Conservation (phyloP, 2,797 vertebrate species). For the Sparus aurata region DNA sequence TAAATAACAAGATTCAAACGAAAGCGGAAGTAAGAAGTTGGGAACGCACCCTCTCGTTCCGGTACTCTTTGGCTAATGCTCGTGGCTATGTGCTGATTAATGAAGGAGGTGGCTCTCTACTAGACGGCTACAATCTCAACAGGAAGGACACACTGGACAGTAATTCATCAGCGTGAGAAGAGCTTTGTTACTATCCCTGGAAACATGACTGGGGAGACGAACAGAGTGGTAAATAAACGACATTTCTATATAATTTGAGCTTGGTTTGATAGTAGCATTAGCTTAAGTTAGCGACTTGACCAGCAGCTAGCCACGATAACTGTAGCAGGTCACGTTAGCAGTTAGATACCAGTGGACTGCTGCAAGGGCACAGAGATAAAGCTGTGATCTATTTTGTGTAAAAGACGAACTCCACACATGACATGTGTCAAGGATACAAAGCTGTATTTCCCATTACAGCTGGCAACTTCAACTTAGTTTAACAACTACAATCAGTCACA, state of each 20-base stretch:
- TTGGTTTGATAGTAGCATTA: background rate
- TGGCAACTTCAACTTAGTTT: background rate
- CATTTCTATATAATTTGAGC: background rate
- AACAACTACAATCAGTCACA: no score
- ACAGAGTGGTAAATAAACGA: slow-evolving; percentile 74
- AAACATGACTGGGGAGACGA: slow-evolving; percentile 74
- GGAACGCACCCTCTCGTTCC: background rate
- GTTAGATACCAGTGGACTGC: background rate
- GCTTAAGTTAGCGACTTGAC: slow-evolving; percentile 14
- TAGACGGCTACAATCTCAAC: no score
- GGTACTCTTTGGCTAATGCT: slow-evolving; percentile 19
- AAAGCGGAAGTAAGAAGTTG: slow-evolving; percentile 18
- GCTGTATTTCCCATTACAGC: background rate
- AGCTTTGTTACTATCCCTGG: background rate
- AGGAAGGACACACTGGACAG: slow-evolving; percentile 15
- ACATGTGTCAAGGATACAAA: background rate
- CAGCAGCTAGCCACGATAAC: background rate
- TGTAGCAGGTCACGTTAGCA: background rate
- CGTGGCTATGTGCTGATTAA: background rate
- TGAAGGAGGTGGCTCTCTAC: background rate
- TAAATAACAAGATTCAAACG: background rate
- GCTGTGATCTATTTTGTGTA: no score
- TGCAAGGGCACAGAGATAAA: accelerated
- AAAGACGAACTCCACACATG: background rate
- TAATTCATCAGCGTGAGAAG: background rate